Base-by-base conservation (phyloP, 2,888 invertebrate genomes). In the Iphiclides podalirius region DNA sequence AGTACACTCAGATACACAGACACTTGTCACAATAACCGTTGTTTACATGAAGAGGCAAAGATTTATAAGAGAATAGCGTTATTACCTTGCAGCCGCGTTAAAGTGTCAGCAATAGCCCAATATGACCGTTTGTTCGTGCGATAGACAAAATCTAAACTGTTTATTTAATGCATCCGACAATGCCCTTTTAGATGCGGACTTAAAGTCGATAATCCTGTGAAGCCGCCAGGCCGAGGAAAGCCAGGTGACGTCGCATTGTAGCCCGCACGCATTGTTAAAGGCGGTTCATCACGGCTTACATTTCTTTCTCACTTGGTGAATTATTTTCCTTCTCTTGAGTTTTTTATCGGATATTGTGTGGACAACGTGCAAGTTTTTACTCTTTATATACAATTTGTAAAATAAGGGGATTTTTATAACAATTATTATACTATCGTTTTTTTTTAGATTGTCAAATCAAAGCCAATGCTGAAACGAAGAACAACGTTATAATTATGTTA, bases 221-320 rank as follows among this genome's bases (percentile, higher is more conserved):
- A 12, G 4, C 13, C 7, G 4, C n/a, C 9, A 34, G 23, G 31
- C 33, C 38, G 23, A 43, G 38, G 16, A 38, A 43, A 49, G 49
- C 4, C 16, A n/a, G 38, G 34, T 34, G 49, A 49, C 43, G 23
- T 34, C 16, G 23, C 37, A 17, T 38, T 46, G 53, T 49, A 52
- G 59, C 54, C 61, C 66, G 66, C 66, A 67, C 70, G 66, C 69
- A 64, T 66, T 61, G 67, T 56, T 72, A 65, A 72, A 59, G 67
- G 53, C 54, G 35, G 38, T 54, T 56, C 41, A 58, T 60, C 52
- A 63, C 51, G 31, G 28, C 52, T 62, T 60, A 67, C 55, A 39
- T 9, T 47, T 43, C 39, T 44, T 33, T 33, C 9, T 44, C 33
- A 14, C 13, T 35, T 16, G 35, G 39, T 39, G 43, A 43, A 43